phyloP scores from a whole-genome alignment of 2,797 vertebrate genomes.

The Sebastes diploproa region DNA sequence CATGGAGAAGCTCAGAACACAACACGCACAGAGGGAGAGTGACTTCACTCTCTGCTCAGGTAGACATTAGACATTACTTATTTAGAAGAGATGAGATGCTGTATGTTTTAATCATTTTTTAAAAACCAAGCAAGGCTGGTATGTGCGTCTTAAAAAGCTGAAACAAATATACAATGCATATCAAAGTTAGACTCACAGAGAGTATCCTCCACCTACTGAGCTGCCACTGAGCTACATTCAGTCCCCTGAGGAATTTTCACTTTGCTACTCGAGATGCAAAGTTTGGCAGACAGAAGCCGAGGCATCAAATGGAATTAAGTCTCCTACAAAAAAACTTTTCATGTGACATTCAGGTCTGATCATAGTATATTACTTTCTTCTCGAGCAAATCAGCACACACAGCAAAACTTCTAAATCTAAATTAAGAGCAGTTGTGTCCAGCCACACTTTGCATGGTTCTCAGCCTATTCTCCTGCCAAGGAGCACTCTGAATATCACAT shows the following conservation, averaged over 20 bases:
- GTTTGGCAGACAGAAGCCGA: not conserved
- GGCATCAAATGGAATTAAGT: not conserved
- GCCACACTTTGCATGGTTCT: not conserved
- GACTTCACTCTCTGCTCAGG: too few relatives aligned
- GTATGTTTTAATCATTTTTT: not conserved
- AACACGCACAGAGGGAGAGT: too few relatives aligned
- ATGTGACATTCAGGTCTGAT: not conserved
- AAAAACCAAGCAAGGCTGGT: not conserved
- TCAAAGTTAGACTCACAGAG: not conserved
- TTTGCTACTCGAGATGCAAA: not conserved
- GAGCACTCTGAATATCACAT: conserved; percentile 39
- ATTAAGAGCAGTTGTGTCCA: conserved; percentile 3
- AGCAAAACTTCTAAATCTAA: not conserved
- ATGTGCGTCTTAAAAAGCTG: not conserved
- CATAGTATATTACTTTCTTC: not conserved
- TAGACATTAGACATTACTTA: not conserved
- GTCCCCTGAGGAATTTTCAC: not conserved
- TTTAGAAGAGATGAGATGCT: not conserved
- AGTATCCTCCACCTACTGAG: not conserved
- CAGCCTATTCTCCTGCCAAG: conserved; percentile 40
- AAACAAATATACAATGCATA: not conserved
- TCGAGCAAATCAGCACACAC: not conserved
- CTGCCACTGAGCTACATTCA: not conserved
- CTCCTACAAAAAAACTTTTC: not conserved
- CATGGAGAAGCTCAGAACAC: too few relatives aligned